Evolutionary conservation across 2,797 vertebrate species (phyloP).

Genomic region (Enteromius paludinosus): DNA sequence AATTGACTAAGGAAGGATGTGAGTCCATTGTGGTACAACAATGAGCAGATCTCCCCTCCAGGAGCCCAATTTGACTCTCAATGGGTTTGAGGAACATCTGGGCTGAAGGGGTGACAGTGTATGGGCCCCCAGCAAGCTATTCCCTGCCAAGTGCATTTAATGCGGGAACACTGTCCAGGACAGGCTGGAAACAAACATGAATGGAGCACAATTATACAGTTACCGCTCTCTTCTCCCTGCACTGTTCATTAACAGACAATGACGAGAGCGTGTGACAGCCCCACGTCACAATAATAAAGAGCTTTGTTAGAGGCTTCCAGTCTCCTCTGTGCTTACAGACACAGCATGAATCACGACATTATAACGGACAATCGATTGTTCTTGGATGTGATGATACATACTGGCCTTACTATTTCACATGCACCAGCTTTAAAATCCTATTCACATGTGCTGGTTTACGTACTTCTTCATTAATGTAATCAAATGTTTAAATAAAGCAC

Average conservation of each 20-base stretch:
- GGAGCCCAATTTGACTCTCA: constrained; percentile 76
- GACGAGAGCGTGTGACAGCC: constrained; percentile 24
- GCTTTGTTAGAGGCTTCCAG: constrained; percentile 38
- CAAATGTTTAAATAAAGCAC: background rate
- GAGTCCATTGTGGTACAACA: constrained; percentile 78
- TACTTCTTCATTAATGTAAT: background rate
- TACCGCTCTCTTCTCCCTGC: constrained; percentile 21
- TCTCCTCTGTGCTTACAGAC: background rate
- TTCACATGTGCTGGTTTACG: background rate
- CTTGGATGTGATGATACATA: constrained; percentile 23
- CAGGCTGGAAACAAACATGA: constrained; percentile 42
- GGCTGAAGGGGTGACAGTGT: constrained; percentile 64
- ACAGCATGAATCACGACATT: constrained; percentile 17
- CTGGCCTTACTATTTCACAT: constrained; percentile 26
- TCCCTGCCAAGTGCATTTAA: constrained; percentile 48
- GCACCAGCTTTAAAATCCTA: constrained; percentile 28
- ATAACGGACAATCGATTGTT: constrained; percentile 39
- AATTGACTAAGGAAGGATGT: constrained; percentile 70
- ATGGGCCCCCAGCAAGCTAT: constrained; percentile 35
- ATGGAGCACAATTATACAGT: constrained; percentile 38
- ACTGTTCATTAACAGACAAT: constrained; percentile 33
- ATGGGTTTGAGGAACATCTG: constrained; percentile 81
- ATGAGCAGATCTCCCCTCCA: constrained; percentile 77
- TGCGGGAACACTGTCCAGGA: constrained; percentile 26
- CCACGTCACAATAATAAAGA: constrained; percentile 29